phyloP scores from a whole-genome alignment of 2,797 vertebrate species.

The Potorous gilbertii region DNA sequence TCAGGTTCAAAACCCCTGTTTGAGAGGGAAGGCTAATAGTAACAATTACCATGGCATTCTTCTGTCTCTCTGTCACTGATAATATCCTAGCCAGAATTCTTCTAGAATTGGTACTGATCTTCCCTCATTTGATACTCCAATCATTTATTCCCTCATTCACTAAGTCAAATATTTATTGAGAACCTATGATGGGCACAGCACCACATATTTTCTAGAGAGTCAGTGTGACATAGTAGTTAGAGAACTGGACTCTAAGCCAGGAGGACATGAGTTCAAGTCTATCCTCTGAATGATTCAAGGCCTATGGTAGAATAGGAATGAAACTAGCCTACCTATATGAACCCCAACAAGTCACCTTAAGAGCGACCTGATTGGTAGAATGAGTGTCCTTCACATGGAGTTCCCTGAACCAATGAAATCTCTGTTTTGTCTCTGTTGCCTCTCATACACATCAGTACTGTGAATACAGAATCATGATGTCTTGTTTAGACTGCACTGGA shows the following conservation, averaged over 20 bases:
- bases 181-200: neutral
- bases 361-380: neutral
- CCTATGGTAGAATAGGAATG: neutral
- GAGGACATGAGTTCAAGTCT: neutral
- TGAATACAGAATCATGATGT: constrained; percentile 18
- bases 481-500: neutral
- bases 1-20: neutral
- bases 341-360: neutral
- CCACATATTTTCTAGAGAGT: neutral
- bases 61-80: constrained; percentile 29
- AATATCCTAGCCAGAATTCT: constrained; percentile 20
- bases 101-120: neutral
- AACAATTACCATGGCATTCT: neutral
- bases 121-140: neutral
- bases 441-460: neutral
- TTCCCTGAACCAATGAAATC: neutral
- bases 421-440: no score
- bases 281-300: neutral
- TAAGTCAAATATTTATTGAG: constrained; percentile 44
- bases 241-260: neutral
- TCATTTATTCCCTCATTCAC: neutral
- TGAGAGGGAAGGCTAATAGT: neutral
- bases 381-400: neutral
- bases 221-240: neutral
- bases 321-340: neutral